Base-by-base conservation (phyloP, 1,140 invertebrate genomes). In the Drosophila fuyamai region DNA sequence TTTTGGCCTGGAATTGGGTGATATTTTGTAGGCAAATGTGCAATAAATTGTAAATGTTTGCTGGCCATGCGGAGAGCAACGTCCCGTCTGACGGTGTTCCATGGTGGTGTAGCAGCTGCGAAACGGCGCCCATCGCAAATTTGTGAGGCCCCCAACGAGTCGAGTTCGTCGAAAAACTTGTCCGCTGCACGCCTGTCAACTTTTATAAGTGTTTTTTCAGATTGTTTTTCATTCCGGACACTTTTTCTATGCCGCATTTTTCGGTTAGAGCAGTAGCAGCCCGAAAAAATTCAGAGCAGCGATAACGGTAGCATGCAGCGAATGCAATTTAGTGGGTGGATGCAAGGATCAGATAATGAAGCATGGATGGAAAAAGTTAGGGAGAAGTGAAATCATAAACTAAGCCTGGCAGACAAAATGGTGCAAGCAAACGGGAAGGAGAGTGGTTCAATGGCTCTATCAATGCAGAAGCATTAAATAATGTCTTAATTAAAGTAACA, bases 31-130 rank as follows among this genome's bases (percentile, higher is more conserved):
- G 84, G 84, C 85, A 89, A 89, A 89, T 89, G 84, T 89, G 84
- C 84, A 89, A 89, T 89, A 89, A 89, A 89, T 89, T 89, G 85
- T 89, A 89, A 89, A 89, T 84, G 84, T 85, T 80, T 89, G 84
- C 75, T 61, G 50, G n/a, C 35, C 54, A 57, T 40, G 14, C 38
- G 43, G 43, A 41, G 60, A 29, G 27, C 46, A 35, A 58, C 43
- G 50, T 35, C 35, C 53, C 38, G 27, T 10, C 23, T 23, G 23
- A 23, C 23, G 23, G 23, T 23, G 43, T 47, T n/a, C 29, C 27
- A 14, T 44, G 51, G 44, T 29, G 16, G 36, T 27, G 38, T 46
- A 68, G 53, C 74, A 77, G 57, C 61, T 81, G 79, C 61, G 41
- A 23, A 14, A 14, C 43, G 43, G 61, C 13, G 12, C 59, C 58